Percentiles rank a stretch among this genome's conserved stretches.
Evolutionary conservation across 2,888 invertebrate genomes (phyloP).

Genomic region (Andrena hattorfiana): DNA sequence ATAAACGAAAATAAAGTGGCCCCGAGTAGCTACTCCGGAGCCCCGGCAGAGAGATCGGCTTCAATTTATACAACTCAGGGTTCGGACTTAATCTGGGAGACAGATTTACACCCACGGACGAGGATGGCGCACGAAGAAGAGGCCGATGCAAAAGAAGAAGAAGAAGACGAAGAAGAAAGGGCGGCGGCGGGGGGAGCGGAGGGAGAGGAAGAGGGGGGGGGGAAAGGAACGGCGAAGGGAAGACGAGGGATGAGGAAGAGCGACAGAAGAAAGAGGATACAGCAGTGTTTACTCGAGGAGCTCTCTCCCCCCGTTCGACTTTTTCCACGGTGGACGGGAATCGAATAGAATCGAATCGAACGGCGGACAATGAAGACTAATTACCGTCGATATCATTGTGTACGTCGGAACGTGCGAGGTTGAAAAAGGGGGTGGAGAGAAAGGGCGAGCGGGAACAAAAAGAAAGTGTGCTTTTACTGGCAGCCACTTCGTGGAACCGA

Average conservation of each 20-base stretch:
- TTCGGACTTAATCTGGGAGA: constrained; percentile 81
- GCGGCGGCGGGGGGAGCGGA: not conserved
- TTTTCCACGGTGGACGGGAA: constrained; percentile 46
- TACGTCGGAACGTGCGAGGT: constrained; percentile 45
- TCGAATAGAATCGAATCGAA: constrained; percentile 67
- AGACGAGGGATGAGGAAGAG: constrained; percentile 37
- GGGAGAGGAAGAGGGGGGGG: not conserved
- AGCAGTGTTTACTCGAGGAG: constrained; percentile 66
- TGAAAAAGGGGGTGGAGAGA: constrained; percentile 28
- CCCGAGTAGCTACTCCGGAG: constrained; percentile 72
- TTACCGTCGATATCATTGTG: constrained; percentile 65
- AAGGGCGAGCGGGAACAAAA: constrained; percentile 25
- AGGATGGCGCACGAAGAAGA: constrained; percentile 50
- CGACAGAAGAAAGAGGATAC: constrained; percentile 59
- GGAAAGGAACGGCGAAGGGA: constrained; percentile 8
- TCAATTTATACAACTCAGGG: constrained; percentile 81
- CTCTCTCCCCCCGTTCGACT: constrained; percentile 54
- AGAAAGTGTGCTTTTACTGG: constrained; percentile 61
- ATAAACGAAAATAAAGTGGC: constrained; percentile 81
- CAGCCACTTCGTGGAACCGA: constrained; percentile 60
- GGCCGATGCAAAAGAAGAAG: constrained; percentile 52
- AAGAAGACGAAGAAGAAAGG: constrained; percentile 23
- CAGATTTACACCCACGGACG: constrained; percentile 80
- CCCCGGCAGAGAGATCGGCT: constrained; percentile 76
- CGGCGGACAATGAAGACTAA: constrained; percentile 71